phyloP scores from a whole-genome alignment of 1,140 invertebrate genomes.

The Lethocerus indicus region DNA sequence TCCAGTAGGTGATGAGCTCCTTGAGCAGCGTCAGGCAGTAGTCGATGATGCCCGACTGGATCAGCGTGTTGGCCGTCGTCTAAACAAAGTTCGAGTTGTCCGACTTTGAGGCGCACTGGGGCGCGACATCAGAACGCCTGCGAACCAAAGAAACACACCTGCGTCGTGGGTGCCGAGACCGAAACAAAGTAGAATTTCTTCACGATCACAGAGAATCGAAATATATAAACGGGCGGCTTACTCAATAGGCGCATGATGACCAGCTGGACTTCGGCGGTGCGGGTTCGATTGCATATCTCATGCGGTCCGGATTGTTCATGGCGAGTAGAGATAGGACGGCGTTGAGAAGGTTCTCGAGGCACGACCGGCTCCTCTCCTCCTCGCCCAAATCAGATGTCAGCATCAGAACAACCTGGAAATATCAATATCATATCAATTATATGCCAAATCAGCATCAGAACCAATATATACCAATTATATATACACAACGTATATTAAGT shows the following conservation, averaged over 20 bases:
- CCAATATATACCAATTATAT: too few relatives aligned
- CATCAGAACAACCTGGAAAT: slow-evolving; percentile 62
- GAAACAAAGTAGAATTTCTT: too few relatives aligned
- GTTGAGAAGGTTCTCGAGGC: slow-evolving; percentile 55
- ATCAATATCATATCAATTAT: background rate
- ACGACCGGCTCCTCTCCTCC: slow-evolving; percentile 58
- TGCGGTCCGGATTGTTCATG: slow-evolving; percentile 39
- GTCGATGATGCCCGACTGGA: slow-evolving; percentile 59
- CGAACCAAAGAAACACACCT: slow-evolving; percentile 18
- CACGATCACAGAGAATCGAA: too few relatives aligned
- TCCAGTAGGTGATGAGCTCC: slow-evolving; percentile 70
- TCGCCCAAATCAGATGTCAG: slow-evolving; percentile 73
- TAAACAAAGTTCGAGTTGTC: slow-evolving; percentile 51
- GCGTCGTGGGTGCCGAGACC: slow-evolving; percentile 72
- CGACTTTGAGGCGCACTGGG: slow-evolving; percentile 38
- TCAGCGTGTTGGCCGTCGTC: slow-evolving; percentile 57
- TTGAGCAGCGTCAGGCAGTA: slow-evolving; percentile 69
- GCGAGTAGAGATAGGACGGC: slow-evolving; percentile 62
- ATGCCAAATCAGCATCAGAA: background rate
- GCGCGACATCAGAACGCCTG: slow-evolving; percentile 60
- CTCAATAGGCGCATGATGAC: slow-evolving; percentile 69
- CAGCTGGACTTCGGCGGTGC: slow-evolving; percentile 64
- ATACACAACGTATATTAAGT: too few relatives aligned
- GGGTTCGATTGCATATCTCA: slow-evolving; percentile 37
- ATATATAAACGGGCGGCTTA: too few relatives aligned